Evolutionary conservation across 2,797 vertebrate genomes (phyloP), one percentile per base, ranked within the genome.

Genomic region (Gephyroberyx darwinii): DNA sequence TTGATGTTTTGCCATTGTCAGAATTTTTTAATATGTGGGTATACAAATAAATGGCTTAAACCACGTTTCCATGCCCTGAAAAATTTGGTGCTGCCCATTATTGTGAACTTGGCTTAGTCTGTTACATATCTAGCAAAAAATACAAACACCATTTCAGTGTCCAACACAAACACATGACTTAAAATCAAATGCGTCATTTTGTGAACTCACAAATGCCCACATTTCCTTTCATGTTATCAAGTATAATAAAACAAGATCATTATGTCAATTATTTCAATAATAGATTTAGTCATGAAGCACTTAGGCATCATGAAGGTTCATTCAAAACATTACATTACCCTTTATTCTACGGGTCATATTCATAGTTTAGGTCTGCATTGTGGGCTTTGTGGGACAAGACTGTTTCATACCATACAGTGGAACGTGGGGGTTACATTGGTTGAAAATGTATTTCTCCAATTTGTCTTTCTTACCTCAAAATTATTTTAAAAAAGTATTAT

Each of bases 71-170:
- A 47, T 69, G 52, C 70, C 65, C 20, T 75, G 48, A 80, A 39
- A 66, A 78, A 69, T 76, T 48, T 65, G 53, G 41, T 33, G 5
- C 39, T 52, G 48, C 31, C 54, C 57, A 71, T 50, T 72, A 65
- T 75, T 77, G 56, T 53, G 59, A 72, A 81, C 64, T 60, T 48
- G 52, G 55, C 26, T 77, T 70, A 45, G 58, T 81, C 56, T 67
- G 52, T 59, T 67, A 17, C 19, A 8, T 20, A 58, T 63, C 35
- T 41, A 16, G 51, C 67, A 35, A 72, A 45, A 41, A 69, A 66
- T 19, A 50, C 62, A 69, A 62, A 73, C 56, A 54, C 10, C 6
- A 14, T 65, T 59, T 75, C 19, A 65, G 72, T 64, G n/a, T 50
- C 5, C 57, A 67, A 48, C 10, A 17, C 20, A 54, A 14, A 54